phyloP scores from a whole-genome alignment of 2,888 invertebrate genomes.

The Iselma pallidipennis region DNA sequence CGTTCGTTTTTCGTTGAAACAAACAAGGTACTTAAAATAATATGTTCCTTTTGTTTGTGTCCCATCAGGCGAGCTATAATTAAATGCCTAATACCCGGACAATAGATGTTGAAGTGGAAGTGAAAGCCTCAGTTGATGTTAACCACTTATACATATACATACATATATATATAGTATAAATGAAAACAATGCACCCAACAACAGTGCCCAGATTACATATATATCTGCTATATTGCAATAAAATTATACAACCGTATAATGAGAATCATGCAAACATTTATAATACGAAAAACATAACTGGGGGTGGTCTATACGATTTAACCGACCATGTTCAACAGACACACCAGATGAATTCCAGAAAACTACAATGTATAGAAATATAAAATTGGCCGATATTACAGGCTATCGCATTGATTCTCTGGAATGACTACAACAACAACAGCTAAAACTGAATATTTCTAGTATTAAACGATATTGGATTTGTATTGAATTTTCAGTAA shows the following conservation, averaged over 20 bases:
- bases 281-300: neutral
- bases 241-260: constrained; percentile 15
- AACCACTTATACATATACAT: constrained; percentile 17
- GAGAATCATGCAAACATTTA: constrained; percentile 14
- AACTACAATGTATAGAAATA: constrained; percentile 28
- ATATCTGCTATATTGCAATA: constrained; percentile 1
- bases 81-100: constrained; percentile 11
- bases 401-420: too few relatives aligned
- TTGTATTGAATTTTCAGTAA: neutral
- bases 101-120: neutral
- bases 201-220: neutral
- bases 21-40: constrained; percentile 24
- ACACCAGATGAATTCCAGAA: constrained; percentile 11
- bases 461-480: neutral
- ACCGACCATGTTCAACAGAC: constrained; percentile 4
- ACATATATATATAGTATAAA: too few relatives aligned
- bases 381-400: neutral
- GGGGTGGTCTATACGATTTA: neutral
- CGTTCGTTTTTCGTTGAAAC: constrained; percentile 8
- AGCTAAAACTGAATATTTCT: neutral
- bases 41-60: constrained; percentile 17
- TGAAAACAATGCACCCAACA: constrained; percentile 18
- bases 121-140: neutral
- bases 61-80: constrained; percentile 4
- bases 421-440: neutral